Conservation (phyloP, 1,140 invertebrate species). For the Epicauta chinensis region DNA sequence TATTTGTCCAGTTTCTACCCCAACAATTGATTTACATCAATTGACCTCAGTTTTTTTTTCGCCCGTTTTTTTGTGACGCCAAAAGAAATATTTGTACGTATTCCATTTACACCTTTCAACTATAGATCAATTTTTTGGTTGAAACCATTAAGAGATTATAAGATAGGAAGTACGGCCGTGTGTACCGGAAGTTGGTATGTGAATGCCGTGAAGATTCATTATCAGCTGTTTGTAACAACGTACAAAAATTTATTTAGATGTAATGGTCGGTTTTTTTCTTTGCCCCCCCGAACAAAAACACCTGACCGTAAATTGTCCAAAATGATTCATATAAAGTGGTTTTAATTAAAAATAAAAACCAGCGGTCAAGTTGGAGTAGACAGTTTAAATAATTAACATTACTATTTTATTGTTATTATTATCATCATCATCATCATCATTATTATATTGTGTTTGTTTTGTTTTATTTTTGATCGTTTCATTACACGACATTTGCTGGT, state of each 20-base stretch:
- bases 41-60: constrained; percentile 21
- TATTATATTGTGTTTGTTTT: constrained; percentile 2
- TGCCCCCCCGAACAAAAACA: no score
- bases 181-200: constrained; percentile 30
- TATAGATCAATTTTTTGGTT: background rate
- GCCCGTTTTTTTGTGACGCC: background rate
- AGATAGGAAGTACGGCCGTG: constrained; percentile 26
- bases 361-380: no score
- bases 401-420: constrained; percentile 7
- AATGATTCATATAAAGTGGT: background rate
- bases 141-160: constrained; percentile 24
- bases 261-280: no score
- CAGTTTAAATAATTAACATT: background rate
- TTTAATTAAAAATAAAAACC: no score
- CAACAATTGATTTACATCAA: constrained; percentile 37
- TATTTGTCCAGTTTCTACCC: constrained; percentile 29
- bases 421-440: background rate
- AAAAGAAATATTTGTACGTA: background rate
- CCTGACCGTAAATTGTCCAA: constrained; percentile 23
- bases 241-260: constrained; percentile 14
- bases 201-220: constrained; percentile 32
- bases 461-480: background rate
- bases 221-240: constrained; percentile 27
- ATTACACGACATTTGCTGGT: background rate
- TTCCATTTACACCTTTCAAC: constrained; percentile 13